Base-by-base conservation (phyloP, 2,113 vertebrate species). In the Haemorhous mexicanus region DNA sequence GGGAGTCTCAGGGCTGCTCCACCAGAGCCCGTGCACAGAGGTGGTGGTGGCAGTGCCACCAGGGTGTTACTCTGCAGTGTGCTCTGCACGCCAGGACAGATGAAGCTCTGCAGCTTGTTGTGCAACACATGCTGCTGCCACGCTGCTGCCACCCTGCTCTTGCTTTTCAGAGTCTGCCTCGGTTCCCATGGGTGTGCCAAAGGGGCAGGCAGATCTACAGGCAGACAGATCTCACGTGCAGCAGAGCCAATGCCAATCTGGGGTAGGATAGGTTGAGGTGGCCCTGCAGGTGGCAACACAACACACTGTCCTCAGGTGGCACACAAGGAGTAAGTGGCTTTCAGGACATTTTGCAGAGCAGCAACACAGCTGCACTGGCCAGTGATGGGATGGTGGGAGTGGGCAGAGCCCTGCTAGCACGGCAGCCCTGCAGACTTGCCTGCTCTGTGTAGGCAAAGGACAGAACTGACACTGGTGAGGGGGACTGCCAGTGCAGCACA, bases 251-350 rank as follows among this genome's bases (percentile, higher is more conserved):
- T 49, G 43, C 2, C 0, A 10, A 5, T 61, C 46, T 37, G 46
- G 22, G 16, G 14, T 16, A 37, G 37, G 21, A 50, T 33, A 43
- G 32, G 53, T 10, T 0, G 1, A 68, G 33, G 27, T 44, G 39
- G 3, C 16, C 19, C 26, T 82, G n/a, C 39, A 17, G 7, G 37
- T 41, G 52, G 7, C 11, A 43, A 13, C 14, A 11, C 21, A 63
- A 21, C 15, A 17, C 0, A 0, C 13, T 10, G 1, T 77, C 56
- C 70, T 43, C 9, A 6, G 53, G 41, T 23, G 61, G 73, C 6
- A 84, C 13, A 69, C 18, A n/a, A 81, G 27, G 26, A 85, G 13
- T 11, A 58, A 75, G 33, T 39, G 41, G 17, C 44, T 70, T 83
- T 74, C 1, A 12, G 77, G 80, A 55, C 16, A 24, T 52, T 63